phyloP scores from a whole-genome alignment of 2,113 vertebrate genomes.

The Condylura cristata region DNA sequence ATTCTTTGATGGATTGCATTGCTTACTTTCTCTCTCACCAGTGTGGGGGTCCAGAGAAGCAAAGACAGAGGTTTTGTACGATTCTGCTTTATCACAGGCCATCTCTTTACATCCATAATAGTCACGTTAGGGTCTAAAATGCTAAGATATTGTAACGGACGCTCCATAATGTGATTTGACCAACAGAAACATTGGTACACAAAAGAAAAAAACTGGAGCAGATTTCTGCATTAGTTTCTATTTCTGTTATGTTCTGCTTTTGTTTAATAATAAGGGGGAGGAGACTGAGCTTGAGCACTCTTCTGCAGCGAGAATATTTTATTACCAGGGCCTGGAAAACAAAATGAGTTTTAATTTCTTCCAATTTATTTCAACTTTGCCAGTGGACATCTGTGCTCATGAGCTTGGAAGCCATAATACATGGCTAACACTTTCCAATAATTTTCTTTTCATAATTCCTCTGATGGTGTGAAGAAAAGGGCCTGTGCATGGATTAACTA shows the following conservation, averaged over 20 bases:
- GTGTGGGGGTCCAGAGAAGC: background rate
- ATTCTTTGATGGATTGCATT: conserved; percentile 36
- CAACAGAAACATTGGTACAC: conserved; percentile 72
- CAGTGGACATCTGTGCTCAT: conserved; percentile 83
- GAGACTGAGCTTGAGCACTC: conserved; percentile 61
- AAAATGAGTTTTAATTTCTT: conserved; percentile 80
- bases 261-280: conserved; percentile 83
- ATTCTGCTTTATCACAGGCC: background rate
- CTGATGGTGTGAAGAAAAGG: conserved; percentile 44
- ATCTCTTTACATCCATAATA: background rate
- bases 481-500: conserved; percentile 18
- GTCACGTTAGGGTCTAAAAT: conserved; percentile 56
- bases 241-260: conserved; percentile 80
- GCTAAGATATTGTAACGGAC: conserved; percentile 41
- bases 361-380: conserved; percentile 83
- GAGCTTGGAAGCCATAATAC: conserved; percentile 61
- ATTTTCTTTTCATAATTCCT: conserved; percentile 70
- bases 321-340: conserved; percentile 72
- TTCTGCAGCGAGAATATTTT: conserved; percentile 78
- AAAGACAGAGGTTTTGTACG: background rate
- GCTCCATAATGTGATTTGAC: conserved; percentile 48
- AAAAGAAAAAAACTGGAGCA: conserved; percentile 64
- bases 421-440: conserved; percentile 74
- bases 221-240: conserved; percentile 78
- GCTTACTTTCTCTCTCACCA: background rate